A percentile compares a stretch with the other conserved stretches of the same genome.
Conservation (phyloP, 2,797 vertebrate species). For the Rhadinocentrus ornatus region DNA sequence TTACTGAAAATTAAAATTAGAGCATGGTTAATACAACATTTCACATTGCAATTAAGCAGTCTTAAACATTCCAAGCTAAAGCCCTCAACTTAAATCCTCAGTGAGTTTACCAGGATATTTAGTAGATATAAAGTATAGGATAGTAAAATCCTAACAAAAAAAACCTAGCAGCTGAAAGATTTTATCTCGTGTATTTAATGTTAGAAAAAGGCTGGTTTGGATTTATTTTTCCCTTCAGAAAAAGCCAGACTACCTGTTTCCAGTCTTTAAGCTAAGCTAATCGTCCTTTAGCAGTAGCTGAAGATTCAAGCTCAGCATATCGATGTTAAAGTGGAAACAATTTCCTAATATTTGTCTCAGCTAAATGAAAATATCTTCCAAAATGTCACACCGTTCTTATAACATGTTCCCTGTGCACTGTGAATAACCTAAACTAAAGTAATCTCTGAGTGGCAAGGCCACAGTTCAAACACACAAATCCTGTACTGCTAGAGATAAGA, state of each 20-base stretch:
- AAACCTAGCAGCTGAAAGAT: too few relatives aligned
- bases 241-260: not conserved
- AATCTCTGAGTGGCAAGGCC: conserved; percentile 11
- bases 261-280: not conserved
- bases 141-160: not conserved
- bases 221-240: not conserved
- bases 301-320: not conserved
- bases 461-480: conserved; percentile 35
- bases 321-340: not conserved
- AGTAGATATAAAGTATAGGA: too few relatives aligned
- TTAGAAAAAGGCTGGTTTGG: not conserved
- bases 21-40: conserved; percentile 80
- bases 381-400: conserved; percentile 15
- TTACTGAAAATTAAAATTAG: conserved; percentile 82
- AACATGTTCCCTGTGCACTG: conserved; percentile 2
- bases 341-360: not conserved
- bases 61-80: conserved; percentile 38
- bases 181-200: too few relatives aligned
- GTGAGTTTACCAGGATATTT: not conserved
- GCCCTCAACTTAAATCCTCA: not conserved
- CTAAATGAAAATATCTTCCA: not conserved
- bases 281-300: not conserved
- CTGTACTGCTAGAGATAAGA: conserved; percentile 52
- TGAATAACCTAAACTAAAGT: conserved; percentile 27
- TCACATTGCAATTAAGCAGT: conserved; percentile 73